A percentile compares a stretch with the other conserved stretches of the same genome.
phyloP scores from a whole-genome alignment of 2,113 vertebrate species.

The Chinchilla lanigera region DNA sequence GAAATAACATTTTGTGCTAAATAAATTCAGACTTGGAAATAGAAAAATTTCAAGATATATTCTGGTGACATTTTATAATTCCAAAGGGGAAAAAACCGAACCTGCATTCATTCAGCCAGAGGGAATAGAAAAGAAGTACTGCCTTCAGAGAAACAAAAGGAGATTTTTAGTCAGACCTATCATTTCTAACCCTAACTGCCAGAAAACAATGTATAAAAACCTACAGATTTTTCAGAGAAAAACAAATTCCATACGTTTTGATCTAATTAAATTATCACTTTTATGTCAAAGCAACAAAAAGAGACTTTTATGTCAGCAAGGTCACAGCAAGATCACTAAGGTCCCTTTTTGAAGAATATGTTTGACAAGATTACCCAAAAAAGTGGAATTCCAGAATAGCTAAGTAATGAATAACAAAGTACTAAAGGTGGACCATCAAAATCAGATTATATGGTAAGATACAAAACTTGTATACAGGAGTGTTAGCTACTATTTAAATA shows the following conservation, averaged over 20 bases:
- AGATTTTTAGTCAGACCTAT: neutral
- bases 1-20: neutral
- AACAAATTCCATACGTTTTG: neutral
- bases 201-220: neutral
- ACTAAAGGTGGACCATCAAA: neutral
- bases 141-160: neutral
- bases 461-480: neutral
- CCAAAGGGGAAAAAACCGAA: neutral
- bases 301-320: neutral
- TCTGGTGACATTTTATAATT: neutral
- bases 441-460: neutral
- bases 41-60: neutral
- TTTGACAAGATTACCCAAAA: neutral
- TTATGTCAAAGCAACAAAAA: neutral
- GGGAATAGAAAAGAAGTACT: neutral
- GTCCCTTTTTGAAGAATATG: neutral
- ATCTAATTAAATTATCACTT: neutral
- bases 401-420: neutral
- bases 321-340: neutral
- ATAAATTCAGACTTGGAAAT: neutral
- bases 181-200: neutral
- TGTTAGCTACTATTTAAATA: neutral
- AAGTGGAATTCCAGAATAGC: neutral
- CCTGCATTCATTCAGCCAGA: neutral
- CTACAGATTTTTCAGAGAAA: neutral